phyloP scores from a whole-genome alignment of 2,797 vertebrate genomes.

The Echeneis naucrates region DNA sequence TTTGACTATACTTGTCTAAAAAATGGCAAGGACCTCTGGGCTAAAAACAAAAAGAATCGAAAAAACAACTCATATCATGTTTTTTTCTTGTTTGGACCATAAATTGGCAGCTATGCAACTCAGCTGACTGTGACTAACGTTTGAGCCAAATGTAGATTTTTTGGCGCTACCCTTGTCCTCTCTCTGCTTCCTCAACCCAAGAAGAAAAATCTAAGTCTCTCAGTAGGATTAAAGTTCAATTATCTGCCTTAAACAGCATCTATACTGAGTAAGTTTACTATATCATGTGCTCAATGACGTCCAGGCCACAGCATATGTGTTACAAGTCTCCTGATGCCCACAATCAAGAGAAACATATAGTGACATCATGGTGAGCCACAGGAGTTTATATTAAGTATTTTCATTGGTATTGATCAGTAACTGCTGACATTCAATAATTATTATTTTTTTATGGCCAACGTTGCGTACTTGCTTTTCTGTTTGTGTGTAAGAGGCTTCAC shows the following conservation, averaged over 20 bases:
- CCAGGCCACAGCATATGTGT: background rate
- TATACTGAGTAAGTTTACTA: background rate
- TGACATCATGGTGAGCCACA: no score
- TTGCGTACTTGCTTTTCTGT: background rate
- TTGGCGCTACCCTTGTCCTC: slow-evolving; percentile 4
- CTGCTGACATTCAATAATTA: no score
- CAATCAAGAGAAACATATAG: background rate
- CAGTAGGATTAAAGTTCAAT: background rate
- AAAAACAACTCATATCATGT: no score
- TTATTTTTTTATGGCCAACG: no score
- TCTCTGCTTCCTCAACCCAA: background rate
- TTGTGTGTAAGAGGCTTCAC: slow-evolving; percentile 47
- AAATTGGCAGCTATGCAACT: background rate
- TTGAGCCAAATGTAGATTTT: background rate
- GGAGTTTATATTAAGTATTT: no score
- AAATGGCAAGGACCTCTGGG: no score
- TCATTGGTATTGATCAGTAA: no score
- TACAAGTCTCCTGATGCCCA: no score
- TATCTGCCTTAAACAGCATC: background rate
- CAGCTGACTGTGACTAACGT: no score
- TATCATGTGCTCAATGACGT: background rate
- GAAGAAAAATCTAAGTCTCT: background rate
- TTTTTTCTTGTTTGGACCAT: background rate
- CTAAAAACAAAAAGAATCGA: no score
- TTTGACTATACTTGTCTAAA: no score